These are phyloP conservation scores for Chironomus tentans DNA, from an alignment of 2,888 invertebrate species.

Conservation along the genomic window DNA sequence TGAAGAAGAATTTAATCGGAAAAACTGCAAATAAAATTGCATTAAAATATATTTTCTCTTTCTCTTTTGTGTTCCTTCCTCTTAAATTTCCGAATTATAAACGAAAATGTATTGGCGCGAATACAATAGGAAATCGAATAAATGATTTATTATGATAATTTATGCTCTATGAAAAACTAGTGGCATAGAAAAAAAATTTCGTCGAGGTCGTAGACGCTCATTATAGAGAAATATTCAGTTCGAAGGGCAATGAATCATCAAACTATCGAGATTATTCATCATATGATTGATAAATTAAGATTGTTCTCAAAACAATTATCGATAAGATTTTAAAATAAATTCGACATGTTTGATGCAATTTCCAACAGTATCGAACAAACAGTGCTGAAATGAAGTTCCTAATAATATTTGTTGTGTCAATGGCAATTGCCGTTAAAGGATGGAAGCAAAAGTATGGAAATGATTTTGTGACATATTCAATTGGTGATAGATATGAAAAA, in stretches of 20 bases:
- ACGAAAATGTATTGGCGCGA: background rate
- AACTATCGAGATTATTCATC: too few species aligned
- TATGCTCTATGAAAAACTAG: background rate
- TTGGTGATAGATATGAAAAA: constrained; percentile 18
- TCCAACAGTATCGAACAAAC: background rate
- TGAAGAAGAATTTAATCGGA: background rate
- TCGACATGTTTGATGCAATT: background rate
- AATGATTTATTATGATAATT: background rate
- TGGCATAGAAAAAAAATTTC: background rate
- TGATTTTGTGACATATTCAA: constrained; percentile 24
- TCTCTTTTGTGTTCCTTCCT: too few species aligned
- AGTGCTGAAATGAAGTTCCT: background rate
- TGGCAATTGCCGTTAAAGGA: background rate
- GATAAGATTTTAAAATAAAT: background rate
- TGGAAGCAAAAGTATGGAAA: constrained; percentile 13
- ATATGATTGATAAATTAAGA: background rate
- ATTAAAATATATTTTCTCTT: background rate
- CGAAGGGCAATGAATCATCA: background rate
- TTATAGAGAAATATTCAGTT: background rate
- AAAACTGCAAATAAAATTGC: background rate
- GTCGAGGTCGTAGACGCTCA: background rate
- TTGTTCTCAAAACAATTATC: background rate
- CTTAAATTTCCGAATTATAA: too few species aligned
- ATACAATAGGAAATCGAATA: background rate
- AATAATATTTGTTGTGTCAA: background rate